Evolutionary conservation across 2,888 invertebrate genomes (phyloP), one percentile per base, ranked within the genome.

Genomic region (Lithophane ornitopus): DNA sequence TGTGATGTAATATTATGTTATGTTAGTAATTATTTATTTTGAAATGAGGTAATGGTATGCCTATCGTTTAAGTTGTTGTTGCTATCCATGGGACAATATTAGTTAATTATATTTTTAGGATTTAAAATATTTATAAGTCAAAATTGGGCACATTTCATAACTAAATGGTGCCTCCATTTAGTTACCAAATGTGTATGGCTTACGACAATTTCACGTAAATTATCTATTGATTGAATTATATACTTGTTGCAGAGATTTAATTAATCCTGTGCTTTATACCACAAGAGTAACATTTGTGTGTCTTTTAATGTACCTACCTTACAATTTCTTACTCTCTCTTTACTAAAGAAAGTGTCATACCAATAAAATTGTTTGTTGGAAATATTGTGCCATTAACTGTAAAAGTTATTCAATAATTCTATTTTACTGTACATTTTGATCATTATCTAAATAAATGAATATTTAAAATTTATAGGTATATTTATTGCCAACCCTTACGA

Each of bases 311-410:
- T 12, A 39, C 16, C 12, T 41, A 52, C 28, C 16, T 26, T 54
- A 63, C 8, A 19, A 16, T 28, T 39, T 49, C 4, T 19, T 44
- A 44, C 22, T n/a, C 0, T 11, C n/a, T 39, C 12, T 56, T 26
- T 1, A 76, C n/a, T 22, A 41, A 28, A 41, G 0, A 28, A 9
- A 39, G n/a, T 28, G 28, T 56, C 3, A 61, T 59, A 56, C 19
- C n/a, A 14, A 61, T n/a, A n/a, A n/a, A n/a, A n/a, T 19, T 54
- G 11, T 66, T 19, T 19, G 14, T 56, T 26, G 19, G 4, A 61
- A 81, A 70, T n/a, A 44, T 70, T 56, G 70, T 82, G 77, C 66
- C 69, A 76, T 49, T 56, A 41, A 34, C 19, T 49, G 19, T 39
- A 26, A 81, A 41, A 72, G 3, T 16, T 9, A 44, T 52, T 41